Evolutionary conservation across 2,113 vertebrate species (phyloP).

Genomic region (Silurus asotus): DNA sequence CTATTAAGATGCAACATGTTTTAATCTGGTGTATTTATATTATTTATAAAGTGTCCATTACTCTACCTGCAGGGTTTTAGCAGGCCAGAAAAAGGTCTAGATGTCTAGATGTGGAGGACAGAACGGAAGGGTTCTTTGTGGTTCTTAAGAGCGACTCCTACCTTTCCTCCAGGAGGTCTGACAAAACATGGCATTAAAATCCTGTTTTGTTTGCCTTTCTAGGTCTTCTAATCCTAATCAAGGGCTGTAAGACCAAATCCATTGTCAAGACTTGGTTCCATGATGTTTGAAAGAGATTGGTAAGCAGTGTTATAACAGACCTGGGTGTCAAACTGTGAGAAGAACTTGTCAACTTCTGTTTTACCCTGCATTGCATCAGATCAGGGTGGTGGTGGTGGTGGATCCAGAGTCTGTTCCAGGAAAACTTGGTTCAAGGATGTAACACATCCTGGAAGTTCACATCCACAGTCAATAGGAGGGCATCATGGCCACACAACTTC

Average conservation of each 20-base stretch:
- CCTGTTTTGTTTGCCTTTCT: neutral
- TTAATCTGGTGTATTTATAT: neutral
- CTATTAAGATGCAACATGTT: neutral
- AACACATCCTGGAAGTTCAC: neutral
- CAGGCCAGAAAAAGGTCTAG: constrained; percentile 16
- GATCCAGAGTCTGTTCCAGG: neutral
- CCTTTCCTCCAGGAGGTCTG: constrained; percentile 35
- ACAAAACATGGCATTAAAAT: constrained; percentile 43
- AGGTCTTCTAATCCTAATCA: neutral
- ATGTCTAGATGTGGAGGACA: constrained; percentile 55
- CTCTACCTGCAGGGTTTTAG: neutral
- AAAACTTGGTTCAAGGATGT: neutral
- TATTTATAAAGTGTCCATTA: neutral
- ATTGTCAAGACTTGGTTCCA: neutral
- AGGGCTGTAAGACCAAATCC: neutral
- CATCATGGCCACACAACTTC: neutral
- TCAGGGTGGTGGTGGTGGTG: neutral
- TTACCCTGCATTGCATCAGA: neutral
- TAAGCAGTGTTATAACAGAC: neutral
- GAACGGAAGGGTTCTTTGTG: constrained; percentile 26
- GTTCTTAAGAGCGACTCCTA: constrained; percentile 31
- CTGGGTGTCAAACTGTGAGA: neutral
- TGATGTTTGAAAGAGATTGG: neutral
- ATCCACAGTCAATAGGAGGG: neutral
- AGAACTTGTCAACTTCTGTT: neutral